These are phyloP conservation scores for Drosophila pegasa DNA, from an alignment of 2,888 invertebrate species.

Conservation along the genomic window DNA sequence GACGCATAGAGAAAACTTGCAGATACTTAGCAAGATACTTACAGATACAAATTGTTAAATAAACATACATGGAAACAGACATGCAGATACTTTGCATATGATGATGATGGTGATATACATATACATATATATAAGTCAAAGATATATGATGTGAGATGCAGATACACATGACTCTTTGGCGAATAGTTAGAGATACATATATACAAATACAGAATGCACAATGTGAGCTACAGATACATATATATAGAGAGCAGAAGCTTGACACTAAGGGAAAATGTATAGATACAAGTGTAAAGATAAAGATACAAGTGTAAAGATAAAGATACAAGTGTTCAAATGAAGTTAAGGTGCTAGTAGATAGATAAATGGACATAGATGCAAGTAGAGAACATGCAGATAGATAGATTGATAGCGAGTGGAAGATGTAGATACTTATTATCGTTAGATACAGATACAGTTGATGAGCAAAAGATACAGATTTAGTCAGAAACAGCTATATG, in stretches of 20 bases:
- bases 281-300: background rate
- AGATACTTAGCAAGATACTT: constrained; percentile 7
- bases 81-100: background rate
- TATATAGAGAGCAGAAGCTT: background rate
- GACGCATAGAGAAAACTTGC: background rate
- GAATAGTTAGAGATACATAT: background rate
- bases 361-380: background rate
- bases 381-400: background rate
- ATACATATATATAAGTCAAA: background rate
- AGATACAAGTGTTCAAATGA: no score
- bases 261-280: background rate
- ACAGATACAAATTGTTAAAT: constrained; percentile 5
- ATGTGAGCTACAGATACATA: background rate
- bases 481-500: no score
- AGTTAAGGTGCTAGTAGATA: no score
- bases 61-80: background rate
- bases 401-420: no score
- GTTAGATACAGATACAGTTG: no score
- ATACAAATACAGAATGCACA: background rate
- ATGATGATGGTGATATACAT: background rate
- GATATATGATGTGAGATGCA: background rate
- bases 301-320: background rate
- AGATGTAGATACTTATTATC: no score
- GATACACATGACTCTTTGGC: background rate
- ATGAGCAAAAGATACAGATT: no score